Percentiles rank a stretch among this genome's conserved stretches.
Evolutionary conservation across 2,888 invertebrate genomes (phyloP).

Genomic region (Drosophila nigricruria): DNA sequence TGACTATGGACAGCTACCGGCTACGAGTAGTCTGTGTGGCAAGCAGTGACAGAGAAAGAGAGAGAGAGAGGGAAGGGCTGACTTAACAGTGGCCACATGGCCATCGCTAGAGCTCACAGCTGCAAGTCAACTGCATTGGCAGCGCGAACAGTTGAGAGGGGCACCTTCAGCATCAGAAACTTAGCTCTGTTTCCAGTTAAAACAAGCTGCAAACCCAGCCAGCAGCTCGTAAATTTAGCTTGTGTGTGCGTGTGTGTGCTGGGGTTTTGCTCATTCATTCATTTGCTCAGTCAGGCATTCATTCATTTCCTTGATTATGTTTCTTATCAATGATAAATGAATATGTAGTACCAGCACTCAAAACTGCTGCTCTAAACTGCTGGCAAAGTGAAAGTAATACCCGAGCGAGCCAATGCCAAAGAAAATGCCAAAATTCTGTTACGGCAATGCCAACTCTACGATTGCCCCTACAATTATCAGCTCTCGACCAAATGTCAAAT

Average conservation of each 20-base stretch:
- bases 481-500: neutral
- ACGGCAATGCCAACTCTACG: constrained; percentile 15
- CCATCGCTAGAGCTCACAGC: constrained; percentile 49
- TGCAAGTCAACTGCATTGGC: constrained; percentile 39
- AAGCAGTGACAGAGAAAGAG: constrained; percentile 18
- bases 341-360: constrained; percentile 69
- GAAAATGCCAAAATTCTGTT: constrained; percentile 14
- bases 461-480: constrained; percentile 1
- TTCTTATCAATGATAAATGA: constrained; percentile 80
- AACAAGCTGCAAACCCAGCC: constrained; percentile 13
- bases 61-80: neutral
- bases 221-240: constrained; percentile 17
- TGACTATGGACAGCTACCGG: constrained; percentile 7
- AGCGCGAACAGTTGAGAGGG: constrained; percentile 13
- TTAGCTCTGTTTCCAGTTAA: constrained; percentile 19
- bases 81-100: neutral
- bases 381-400: constrained; percentile 74
- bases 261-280: constrained; percentile 67
- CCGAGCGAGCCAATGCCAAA: constrained; percentile 28
- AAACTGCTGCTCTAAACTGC: constrained; percentile 69
- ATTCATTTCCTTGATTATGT: constrained; percentile 80
- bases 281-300: constrained; percentile 79
- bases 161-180: constrained; percentile 5
- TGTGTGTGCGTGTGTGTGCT: constrained; percentile 16
- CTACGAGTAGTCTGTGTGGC: constrained; percentile 22